phyloP scores from a whole-genome alignment of 2,888 invertebrate genomes.

The Lepidochrysops patricia region DNA sequence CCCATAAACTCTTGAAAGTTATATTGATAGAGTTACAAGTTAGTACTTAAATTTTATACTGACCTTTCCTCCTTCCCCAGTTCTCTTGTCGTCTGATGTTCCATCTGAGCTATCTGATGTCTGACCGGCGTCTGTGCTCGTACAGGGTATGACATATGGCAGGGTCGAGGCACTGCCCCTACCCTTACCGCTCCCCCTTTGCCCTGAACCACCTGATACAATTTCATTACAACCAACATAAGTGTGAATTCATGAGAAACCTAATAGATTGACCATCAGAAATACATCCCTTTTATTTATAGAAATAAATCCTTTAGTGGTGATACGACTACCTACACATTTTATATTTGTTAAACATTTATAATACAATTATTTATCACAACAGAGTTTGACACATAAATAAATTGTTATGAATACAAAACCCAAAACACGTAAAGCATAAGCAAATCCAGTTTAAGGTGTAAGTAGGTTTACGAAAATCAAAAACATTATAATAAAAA shows the following conservation, averaged over 20 bases:
- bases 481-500: not conserved
- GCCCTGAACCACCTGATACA: conserved; percentile 41
- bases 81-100: conserved; percentile 51
- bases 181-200: conserved; percentile 61
- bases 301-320: too few relatives aligned
- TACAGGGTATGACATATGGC: conserved; percentile 67
- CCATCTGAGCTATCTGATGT: conserved; percentile 65
- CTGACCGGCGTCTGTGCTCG: conserved; percentile 55
- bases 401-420: not conserved
- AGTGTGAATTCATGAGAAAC: not conserved
- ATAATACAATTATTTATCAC: not conserved
- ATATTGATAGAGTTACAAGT: not conserved
- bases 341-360: too few relatives aligned
- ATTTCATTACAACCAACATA: not conserved
- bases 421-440: not conserved
- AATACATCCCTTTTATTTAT: too few relatives aligned
- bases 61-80: conserved; percentile 59
- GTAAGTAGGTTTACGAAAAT: not conserved
- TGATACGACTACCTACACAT: too few relatives aligned
- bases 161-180: conserved; percentile 55
- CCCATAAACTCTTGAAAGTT: not conserved
- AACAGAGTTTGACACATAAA: not conserved
- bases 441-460: not conserved
- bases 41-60: conserved; percentile 2
- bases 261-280: not conserved